A percentile compares a stretch with the other conserved stretches of the same genome.
Evolutionary conservation across 2,888 invertebrate species (phyloP).

Genomic region (Dolichomitus sp.): DNA sequence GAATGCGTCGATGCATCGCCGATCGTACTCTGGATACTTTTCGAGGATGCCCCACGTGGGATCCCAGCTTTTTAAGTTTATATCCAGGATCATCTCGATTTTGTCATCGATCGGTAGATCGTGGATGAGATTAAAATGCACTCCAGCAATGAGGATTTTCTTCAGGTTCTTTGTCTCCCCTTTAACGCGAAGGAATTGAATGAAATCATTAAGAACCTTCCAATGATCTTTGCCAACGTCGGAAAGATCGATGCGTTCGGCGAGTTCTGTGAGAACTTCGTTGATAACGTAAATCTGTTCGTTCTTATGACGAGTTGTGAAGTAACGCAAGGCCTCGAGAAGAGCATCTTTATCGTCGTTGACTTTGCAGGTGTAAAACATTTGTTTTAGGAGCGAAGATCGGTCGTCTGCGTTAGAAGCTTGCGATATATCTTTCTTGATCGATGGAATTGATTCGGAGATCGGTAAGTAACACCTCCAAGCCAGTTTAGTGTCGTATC

Average conservation of each 20-base stretch:
- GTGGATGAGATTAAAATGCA: conserved; percentile 69
- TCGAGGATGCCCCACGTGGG: conserved; percentile 69
- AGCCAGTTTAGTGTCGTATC: background rate
- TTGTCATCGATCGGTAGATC: conserved; percentile 66
- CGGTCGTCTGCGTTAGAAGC: conserved; percentile 65
- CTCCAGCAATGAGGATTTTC: conserved; percentile 61
- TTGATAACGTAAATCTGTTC: conserved; percentile 72
- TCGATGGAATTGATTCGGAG: conserved; percentile 70
- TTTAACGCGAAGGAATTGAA: conserved; percentile 66
- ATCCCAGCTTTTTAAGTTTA: conserved; percentile 50
- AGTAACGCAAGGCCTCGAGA: conserved; percentile 74
- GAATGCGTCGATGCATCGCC: conserved; percentile 72
- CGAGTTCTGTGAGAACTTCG: conserved; percentile 61
- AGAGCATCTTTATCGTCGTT: conserved; percentile 79
- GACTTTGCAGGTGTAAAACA: conserved; percentile 80
- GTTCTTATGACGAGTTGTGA: conserved; percentile 79
- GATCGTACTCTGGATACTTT: conserved; percentile 73
- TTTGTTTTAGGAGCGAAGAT: conserved; percentile 66
- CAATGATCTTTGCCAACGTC: conserved; percentile 75
- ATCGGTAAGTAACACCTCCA: conserved; percentile 79
- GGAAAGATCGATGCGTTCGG: conserved; percentile 68
- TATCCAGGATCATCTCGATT: conserved; percentile 61
- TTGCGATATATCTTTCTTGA: conserved; percentile 74
- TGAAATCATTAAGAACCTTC: conserved; percentile 76
- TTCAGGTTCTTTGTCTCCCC: background rate